phyloP scores from a whole-genome alignment of 2,888 invertebrate species.

The Eupeodes luniger region DNA sequence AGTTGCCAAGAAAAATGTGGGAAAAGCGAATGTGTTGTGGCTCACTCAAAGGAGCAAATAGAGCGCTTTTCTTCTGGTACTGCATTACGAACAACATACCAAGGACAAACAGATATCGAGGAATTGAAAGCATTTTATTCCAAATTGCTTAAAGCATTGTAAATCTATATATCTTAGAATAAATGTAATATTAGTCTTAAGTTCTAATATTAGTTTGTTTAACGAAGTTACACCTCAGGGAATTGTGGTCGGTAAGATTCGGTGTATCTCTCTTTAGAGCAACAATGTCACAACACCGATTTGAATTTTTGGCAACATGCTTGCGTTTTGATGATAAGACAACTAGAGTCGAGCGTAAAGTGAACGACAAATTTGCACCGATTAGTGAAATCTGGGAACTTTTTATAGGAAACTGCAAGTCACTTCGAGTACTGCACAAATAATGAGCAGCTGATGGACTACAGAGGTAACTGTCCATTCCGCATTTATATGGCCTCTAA shows the following conservation, averaged over 20 bases:
- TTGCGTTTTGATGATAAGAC: constrained; percentile 41
- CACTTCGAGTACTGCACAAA: constrained; percentile 35
- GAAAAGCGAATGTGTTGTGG: constrained; percentile 7
- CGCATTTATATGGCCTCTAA: constrained; percentile 45
- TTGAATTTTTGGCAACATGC: constrained; percentile 12
- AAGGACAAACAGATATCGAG: constrained; percentile 21
- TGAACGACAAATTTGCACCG: constrained; percentile 24
- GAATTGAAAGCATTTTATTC: constrained; percentile 46
- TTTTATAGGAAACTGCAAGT: constrained; percentile 21
- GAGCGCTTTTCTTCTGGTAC: constrained; percentile 25
- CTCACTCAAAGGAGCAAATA: constrained; percentile 44
- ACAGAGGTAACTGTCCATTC: constrained; percentile 40
- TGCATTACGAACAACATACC: constrained; percentile 20
- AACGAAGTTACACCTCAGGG: constrained; percentile 31
- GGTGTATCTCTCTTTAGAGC: neutral
- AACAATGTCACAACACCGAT: too few relatives aligned
- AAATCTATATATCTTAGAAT: too few relatives aligned
- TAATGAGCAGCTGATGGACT: constrained; percentile 3
- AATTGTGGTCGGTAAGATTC: constrained; percentile 26
- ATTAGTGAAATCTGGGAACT: too few relatives aligned
- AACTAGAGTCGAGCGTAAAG: constrained; percentile 36
- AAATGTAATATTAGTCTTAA: too few relatives aligned
- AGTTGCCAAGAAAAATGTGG: too few relatives aligned
- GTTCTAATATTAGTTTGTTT: too few relatives aligned
- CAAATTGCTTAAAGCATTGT: too few relatives aligned